Base-by-base conservation (phyloP, 2,797 vertebrate genomes). In the Gadopsis bispinosus region DNA sequence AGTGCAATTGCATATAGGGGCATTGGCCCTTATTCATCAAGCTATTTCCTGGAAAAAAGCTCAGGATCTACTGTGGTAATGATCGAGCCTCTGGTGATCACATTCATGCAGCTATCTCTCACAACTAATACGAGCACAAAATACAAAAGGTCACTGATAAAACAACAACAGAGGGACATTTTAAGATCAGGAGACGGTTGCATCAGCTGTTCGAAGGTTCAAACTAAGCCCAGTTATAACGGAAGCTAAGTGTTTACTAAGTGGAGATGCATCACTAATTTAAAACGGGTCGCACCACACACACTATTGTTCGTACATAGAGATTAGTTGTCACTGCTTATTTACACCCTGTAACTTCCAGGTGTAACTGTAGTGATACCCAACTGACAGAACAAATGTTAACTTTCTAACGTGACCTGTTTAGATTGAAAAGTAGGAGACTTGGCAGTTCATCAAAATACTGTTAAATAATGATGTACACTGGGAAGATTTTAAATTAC, bases 21-120 rank as follows among this genome's bases (percentile, higher is more conserved):
- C 69, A 62, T 0, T 81, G 83, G 61, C 56, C 51, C 33, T 77
- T 26, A 67, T 58, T 72, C 22, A 51, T 82, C 58, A 63, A 73
- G 66, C 51, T 53, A 13, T 66, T 59, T 76, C 33, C 48, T 29
- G 60, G 56, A 60, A 64, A 37, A 39, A 10, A 41, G 35, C 20
- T 78, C 22, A 26, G 31, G 22, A 67, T 65, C 33, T 65, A 20
- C 17, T 19, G 35, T 48, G 48, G 47, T 56, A 60, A 26, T 19
- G 41, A 55, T 50, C 7, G 73, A 19, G 12, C 12, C 6, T 37
- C 22, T 26, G 65, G 7, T 47, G 31, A 64, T 22, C 1, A 4
- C n/a, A 31, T 19, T 68, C 33, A 61, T 47, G 2, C 63, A 69
- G 62, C 16, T 60, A n/a, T 17, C 47, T 64, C 54, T 76, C 35